Base-by-base conservation (phyloP, 1,140 invertebrate species). In the Zaprionus africanus region DNA sequence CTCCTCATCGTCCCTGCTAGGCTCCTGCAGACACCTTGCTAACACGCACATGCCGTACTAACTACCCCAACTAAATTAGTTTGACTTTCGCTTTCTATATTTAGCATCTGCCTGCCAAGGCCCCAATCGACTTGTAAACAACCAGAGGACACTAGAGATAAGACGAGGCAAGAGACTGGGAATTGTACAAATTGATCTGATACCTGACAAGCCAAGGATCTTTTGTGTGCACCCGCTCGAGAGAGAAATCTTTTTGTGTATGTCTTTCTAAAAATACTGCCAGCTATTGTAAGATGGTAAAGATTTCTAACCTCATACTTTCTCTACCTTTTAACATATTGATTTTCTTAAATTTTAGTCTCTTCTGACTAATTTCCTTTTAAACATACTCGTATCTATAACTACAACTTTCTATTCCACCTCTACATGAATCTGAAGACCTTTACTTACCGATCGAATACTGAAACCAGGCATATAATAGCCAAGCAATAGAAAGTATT, bases 401-500 rank as follows among this genome's bases (percentile, higher is more conserved):
- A 9, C 6, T 43, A 17, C n/a, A 41, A 5, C 4, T 38, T 0
- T 38, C 12, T 12, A 0, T 38, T 34, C 1, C 24, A 17, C 1
- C 41, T 15, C 11, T 0, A 31, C 22, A 34, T 66, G n/a, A 54
- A 19, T 19, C n/a, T 11, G 0, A 49, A 4, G 7, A 12, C 4
- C 22, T 63, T 54, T 24, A 90, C 92, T 92, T 66, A 93, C 92
- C 92, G 87, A 92, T 93, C 92, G 38, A 93, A 91, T 15, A 93
- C 86, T 2, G 92, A 93, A 61, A 93, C 91, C 59, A 93, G 75
- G 61, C 92, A 93, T 15, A 93, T 62, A 34, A 93, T 92, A 9
- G 91, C 90, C 81, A 93, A 76, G 65, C 90, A 93, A 46, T 92
- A 93, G 65, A 93, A 93, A 31, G 92, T 92, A 58, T 93, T 93